A percentile compares a stretch with the other conserved stretches of the same genome.
Conservation (phyloP, 2,797 vertebrate species). For the Sitta carolinensis region DNA sequence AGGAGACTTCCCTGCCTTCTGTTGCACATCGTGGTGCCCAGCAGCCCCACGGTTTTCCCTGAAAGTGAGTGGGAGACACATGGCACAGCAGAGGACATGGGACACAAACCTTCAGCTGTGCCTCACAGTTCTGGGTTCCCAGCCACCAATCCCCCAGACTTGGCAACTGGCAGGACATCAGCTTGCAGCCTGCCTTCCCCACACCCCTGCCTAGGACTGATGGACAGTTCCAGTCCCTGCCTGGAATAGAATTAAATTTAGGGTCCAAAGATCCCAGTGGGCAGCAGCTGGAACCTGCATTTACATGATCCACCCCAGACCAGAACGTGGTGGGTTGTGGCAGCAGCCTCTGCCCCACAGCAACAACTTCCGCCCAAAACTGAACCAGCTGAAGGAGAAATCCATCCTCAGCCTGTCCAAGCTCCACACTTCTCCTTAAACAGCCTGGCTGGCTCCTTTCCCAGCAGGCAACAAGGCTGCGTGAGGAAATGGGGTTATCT, state of each 20-base stretch:
- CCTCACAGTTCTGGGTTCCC: neutral
- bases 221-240: neutral
- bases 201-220: neutral
- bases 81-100: fast-evolving
- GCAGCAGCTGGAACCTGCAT: neutral
- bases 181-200: neutral
- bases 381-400: neutral
- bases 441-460: conserved; percentile 5
- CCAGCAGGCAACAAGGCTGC: neutral
- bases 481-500: neutral
- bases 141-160: neutral
- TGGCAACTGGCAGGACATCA: neutral
- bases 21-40: fast-evolving
- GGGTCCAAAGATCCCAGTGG: neutral
- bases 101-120: neutral
- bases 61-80: neutral
- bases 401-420: neutral
- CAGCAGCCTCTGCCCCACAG: neutral
- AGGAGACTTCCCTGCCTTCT: neutral
- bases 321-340: fast-evolving
- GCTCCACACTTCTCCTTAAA: neutral
- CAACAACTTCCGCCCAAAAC: neutral
- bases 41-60: neutral
- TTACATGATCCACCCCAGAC: fast-evolving
- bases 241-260: neutral